These are phyloP conservation scores for Adrianichthys oophorus DNA, from an alignment of 2,797 vertebrate genomes.

Conservation along the genomic window DNA sequence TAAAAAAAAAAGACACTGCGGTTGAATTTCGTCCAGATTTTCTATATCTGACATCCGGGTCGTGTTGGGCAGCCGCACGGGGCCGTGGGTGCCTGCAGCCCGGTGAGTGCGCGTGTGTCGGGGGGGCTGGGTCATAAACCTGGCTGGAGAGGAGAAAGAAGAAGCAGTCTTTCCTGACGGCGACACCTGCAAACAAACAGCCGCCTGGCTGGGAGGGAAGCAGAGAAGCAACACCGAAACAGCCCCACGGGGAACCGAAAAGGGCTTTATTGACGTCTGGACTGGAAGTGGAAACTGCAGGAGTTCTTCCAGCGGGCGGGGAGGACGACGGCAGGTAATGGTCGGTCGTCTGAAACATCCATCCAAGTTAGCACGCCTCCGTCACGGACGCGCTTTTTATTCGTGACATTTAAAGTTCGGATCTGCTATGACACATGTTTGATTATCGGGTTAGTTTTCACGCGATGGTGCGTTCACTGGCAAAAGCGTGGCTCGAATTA, in stretches of 20 bases:
- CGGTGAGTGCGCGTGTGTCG: neutral
- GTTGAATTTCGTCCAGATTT: too few relatives aligned
- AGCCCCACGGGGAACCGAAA: neutral
- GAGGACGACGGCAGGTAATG: constrained; percentile 52
- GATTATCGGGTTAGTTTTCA: neutral
- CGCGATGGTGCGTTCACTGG: constrained; percentile 26
- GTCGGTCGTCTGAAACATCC: constrained; percentile 14
- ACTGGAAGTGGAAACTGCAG: too few relatives aligned
- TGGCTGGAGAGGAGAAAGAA: neutral
- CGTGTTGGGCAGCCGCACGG: too few relatives aligned
- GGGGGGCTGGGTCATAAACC: neutral
- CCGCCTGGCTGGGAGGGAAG: neutral
- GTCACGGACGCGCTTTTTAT: too few relatives aligned
- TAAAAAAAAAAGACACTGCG: too few relatives aligned
- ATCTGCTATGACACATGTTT: too few relatives aligned
- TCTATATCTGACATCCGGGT: too few relatives aligned
- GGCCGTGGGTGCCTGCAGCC: neutral
- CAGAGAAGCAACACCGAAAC: neutral
- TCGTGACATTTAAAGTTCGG: too few relatives aligned
- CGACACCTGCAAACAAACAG: constrained; percentile 16
- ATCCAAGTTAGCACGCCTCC: neutral
- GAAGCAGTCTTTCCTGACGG: neutral
- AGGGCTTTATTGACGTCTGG: too few relatives aligned
- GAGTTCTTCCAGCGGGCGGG: neutral
- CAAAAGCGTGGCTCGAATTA: neutral